Evolutionary conservation across 2,797 vertebrate species (phyloP), one percentile per base, ranked within the genome.

Genomic region (Dallia pectoralis): DNA sequence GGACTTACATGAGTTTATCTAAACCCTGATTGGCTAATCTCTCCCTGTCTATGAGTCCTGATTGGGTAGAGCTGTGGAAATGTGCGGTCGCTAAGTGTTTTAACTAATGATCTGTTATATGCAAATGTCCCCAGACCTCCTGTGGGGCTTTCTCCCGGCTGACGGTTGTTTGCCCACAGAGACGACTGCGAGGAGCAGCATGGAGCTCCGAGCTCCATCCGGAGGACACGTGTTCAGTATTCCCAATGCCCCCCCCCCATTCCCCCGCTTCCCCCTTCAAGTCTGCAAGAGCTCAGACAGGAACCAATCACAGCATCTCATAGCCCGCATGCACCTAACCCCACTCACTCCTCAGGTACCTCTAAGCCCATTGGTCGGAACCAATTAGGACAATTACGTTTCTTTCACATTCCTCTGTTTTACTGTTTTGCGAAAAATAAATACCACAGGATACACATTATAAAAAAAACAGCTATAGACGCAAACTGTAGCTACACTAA

Each of bases 111-210:
- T 91, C 84, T 84, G 88, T 91, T 91, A 89, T 91, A 89, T 91
- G 90, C 83, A 91, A 91, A 93, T 91, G 88, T 87, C 86, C 84
- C 82, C 78, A 85, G 87, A 88, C 87, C 87, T 80, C 91, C 91
- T 48, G 74, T 82, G 8, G 88, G 79, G 89, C 69, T 76, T 11
- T 77, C 87, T 86, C 79, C 80, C 85, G 80, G 88, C 85, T 88
- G 85, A 84, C 84, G 77, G 79, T 85, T 88, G 87, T 92, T 91
- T 91, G 87, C 87, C 85, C 86, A 86, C 80, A 81, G 84, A 87
- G 86, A 87, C 64, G 29, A 25, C 63, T 83, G 84, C 77, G 82
- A 76, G 36, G 40, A 44, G 40, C 22, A 25, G 22, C 53, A 14
- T 14, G n/a, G 74, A 84, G 84, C 71, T 79, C 74, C 64, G 67